These are phyloP conservation scores for Nerophis lumbriciformis DNA, from an alignment of 2,113 vertebrate species.

Conservation along the genomic window DNA sequence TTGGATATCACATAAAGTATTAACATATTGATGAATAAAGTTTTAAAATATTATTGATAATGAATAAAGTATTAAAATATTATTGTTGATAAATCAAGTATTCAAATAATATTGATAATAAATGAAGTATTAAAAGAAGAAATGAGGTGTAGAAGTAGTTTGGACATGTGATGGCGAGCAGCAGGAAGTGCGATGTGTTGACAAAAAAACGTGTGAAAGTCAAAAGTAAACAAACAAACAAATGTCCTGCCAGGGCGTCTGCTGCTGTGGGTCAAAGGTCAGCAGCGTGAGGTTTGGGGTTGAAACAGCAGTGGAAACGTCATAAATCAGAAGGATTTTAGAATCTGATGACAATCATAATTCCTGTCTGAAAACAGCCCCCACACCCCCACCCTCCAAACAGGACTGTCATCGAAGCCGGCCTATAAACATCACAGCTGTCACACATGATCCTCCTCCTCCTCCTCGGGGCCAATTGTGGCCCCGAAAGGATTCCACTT, in stretches of 20 bases:
- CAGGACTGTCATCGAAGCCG: slow-evolving; percentile 79
- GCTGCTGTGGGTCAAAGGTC: slow-evolving; percentile 48
- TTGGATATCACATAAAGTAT: too few relatives aligned
- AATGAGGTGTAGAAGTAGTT: too few relatives aligned
- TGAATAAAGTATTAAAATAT: too few relatives aligned
- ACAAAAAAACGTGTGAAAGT: slow-evolving; percentile 48
- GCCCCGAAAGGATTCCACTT: slow-evolving; percentile 73
- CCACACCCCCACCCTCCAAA: slow-evolving; percentile 34
- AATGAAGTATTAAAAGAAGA: too few relatives aligned
- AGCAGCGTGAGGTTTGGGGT: slow-evolving; percentile 36
- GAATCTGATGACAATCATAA: slow-evolving; percentile 87
- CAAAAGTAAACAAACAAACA: slow-evolving; percentile 69
- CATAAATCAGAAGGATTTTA: slow-evolving; percentile 85
- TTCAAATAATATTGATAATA: too few relatives aligned
- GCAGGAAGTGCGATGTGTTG: neutral
- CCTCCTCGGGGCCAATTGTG: slow-evolving; percentile 76
- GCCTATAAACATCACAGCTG: slow-evolving; percentile 90
- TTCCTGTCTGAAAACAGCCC: slow-evolving; percentile 78
- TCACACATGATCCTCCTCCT: slow-evolving; percentile 75
- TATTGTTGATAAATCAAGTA: too few relatives aligned
- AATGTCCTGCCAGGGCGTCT: slow-evolving; percentile 64
- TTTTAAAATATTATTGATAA: too few relatives aligned
- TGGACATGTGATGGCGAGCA: neutral
- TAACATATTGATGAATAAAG: too few relatives aligned
- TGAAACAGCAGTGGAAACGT: slow-evolving; percentile 70